These are phyloP conservation scores for Lepidothrix coronata DNA, from an alignment of 2,113 vertebrate genomes.

Conservation along the genomic window DNA sequence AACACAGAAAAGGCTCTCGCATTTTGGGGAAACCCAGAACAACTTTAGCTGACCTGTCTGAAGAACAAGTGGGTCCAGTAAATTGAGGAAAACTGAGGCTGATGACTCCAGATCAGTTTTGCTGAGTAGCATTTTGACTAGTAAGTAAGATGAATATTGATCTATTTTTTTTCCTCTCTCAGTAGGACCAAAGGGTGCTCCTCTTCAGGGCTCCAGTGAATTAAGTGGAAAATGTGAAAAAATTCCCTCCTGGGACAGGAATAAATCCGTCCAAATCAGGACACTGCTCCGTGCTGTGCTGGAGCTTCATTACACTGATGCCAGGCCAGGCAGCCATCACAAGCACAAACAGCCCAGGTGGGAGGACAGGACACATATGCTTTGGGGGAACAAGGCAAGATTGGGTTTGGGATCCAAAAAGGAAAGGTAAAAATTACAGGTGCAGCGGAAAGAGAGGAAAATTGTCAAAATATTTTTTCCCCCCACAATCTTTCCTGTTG, in stretches of 20 bases:
- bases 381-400: background rate
- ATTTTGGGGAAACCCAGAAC: background rate
- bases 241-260: accelerated
- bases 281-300: background rate
- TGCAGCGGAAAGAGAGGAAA: background rate
- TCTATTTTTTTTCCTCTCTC: background rate
- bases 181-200: background rate
- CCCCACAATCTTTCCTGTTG: background rate
- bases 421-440: background rate
- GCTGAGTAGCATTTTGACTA: background rate
- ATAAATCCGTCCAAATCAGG: background rate
- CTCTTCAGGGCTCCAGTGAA: background rate
- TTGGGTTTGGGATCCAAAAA: background rate
- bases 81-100: background rate
- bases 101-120: background rate
- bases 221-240: background rate
- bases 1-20: background rate
- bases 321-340: background rate
- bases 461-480: background rate
- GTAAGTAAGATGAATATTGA: background rate
- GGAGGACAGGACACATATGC: background rate
- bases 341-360: background rate
- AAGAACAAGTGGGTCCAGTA: background rate
- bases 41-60: background rate
- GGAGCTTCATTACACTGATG: background rate